phyloP scores from a whole-genome alignment of 2,888 invertebrate species.

The Drosophila koepferae region DNA sequence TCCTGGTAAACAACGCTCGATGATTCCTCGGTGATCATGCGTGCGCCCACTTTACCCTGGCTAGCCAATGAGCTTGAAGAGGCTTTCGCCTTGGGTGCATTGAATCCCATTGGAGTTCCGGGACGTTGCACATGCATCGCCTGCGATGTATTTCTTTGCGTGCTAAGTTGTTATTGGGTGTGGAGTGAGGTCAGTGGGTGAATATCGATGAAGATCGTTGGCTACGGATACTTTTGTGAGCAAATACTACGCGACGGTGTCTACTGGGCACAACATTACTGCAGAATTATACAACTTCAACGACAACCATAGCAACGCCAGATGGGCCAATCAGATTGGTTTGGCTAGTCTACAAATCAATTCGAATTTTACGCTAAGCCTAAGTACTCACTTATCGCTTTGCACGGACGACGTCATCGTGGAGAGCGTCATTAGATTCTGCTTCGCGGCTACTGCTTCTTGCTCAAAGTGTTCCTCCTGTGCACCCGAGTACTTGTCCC shows the following conservation, averaged over 20 bases:
- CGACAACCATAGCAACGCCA: constrained; percentile 69
- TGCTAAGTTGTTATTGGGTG: constrained; percentile 41
- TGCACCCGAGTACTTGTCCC: constrained; percentile 84
- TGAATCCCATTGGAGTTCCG: constrained; percentile 10
- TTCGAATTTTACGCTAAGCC: background rate
- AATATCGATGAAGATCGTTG: constrained; percentile 21
- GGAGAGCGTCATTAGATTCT: constrained; percentile 59
- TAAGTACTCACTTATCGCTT: constrained; percentile 65
- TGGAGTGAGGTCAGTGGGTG: constrained; percentile 24
- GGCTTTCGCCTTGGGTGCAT: background rate
- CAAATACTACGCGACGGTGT: constrained; percentile 53
- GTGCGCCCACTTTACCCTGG: constrained; percentile 37
- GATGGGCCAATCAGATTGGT: constrained; percentile 53
- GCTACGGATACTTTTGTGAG: constrained; percentile 53
- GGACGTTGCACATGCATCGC: constrained; percentile 18
- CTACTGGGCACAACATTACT: constrained; percentile 38
- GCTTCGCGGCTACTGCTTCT: constrained; percentile 63
- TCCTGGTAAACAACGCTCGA: background rate
- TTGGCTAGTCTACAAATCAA: constrained; percentile 37
- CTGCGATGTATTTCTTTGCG: constrained; percentile 22
- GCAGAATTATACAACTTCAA: constrained; percentile 57
- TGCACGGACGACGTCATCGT: constrained; percentile 73
- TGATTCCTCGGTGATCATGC: constrained; percentile 23
- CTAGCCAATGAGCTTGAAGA: background rate
- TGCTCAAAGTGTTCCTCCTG: constrained; percentile 58